Base-by-base conservation (phyloP, 2,797 vertebrate genomes). In the Takifugu ocellatus region DNA sequence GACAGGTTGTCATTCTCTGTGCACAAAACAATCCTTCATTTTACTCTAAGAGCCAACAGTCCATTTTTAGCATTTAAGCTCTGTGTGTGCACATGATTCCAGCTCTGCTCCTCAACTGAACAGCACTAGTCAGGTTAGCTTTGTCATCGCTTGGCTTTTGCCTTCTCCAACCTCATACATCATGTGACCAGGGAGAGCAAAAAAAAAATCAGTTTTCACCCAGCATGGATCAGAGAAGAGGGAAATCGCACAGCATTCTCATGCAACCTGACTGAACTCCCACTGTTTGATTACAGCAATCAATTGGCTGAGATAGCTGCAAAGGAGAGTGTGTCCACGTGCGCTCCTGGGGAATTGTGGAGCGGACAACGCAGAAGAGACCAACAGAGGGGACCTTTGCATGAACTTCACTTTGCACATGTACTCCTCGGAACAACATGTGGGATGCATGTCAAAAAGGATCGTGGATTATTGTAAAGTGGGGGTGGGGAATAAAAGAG, bases 231-330 rank as follows among this genome's bases (percentile, higher is more conserved):
- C 61, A 54, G 42, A 75, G 59, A 76, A 76, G 78, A 73, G 75
- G 74, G 74, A 81, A 78, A 81, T 77, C 72, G 72, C 45, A 25
- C 6, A 0, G 56, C 70, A 44, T 63, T 68, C 71, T 64, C 15
- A 17, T 26, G 31, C 17, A 17, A 67, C 59, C 57, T 25, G 55
- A 65, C 66, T 71, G n/a, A 58, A 59, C 55, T 48, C 43, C 54
- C 16, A 25, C 58, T 66, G 63, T 63, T 72, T 83, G 81, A 86
- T 86, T 84, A 84, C 70, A 78, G 68, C 72, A 83, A 80, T 84
- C 81, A 82, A 77, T 68, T 0, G 58, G 68, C 64, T 61, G 67
- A 57, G 51, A 49, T 10, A 53, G 16, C 29, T 27, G 46, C 54
- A 29, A 25, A 17, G 33, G 46, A 25, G 49, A 44, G 50, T 50